Conservation (phyloP, 1,140 invertebrate species). For the Drosophila kanapiae region DNA sequence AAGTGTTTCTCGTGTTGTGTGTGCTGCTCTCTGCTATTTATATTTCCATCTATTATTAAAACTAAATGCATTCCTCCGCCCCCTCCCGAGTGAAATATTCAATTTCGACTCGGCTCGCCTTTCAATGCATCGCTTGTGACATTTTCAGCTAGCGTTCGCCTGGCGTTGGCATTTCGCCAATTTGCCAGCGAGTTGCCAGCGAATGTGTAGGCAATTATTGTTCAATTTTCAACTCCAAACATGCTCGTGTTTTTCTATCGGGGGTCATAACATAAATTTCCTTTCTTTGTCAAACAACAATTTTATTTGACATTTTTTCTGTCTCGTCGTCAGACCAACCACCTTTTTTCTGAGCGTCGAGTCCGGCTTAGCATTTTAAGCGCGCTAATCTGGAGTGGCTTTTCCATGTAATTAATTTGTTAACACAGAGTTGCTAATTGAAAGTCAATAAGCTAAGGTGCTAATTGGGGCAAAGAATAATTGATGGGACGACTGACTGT, state of each 20-base stretch:
- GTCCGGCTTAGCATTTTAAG: neutral
- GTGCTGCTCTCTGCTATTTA: constrained; percentile 30
- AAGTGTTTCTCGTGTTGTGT: constrained; percentile 59
- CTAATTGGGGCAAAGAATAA: constrained; percentile 12
- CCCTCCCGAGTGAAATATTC: constrained; percentile 55
- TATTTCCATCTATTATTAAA: constrained; percentile 69
- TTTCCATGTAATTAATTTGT: constrained; percentile 27
- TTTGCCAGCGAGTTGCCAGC: constrained; percentile 27
- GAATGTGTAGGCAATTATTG: constrained; percentile 52
- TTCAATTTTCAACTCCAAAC: constrained; percentile 37
- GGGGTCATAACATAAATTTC: constrained; percentile 33
- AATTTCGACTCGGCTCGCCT: constrained; percentile 46
- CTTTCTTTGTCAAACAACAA: constrained; percentile 17
- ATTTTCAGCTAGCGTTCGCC: constrained; percentile 8
- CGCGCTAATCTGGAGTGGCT: constrained; percentile 9
- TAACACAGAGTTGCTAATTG: constrained; percentile 28
- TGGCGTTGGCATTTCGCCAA: constrained; percentile 59
- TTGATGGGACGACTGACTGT: constrained; percentile 12
- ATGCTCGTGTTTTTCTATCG: constrained; percentile 34
- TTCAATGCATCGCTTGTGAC: constrained; percentile 29
- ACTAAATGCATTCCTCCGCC: constrained; percentile 60
- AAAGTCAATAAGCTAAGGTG: constrained; percentile 17
- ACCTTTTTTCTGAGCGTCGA: neutral
- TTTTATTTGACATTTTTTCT: constrained; percentile 9
- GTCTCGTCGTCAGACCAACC: neutral